phyloP scores from a whole-genome alignment of 2,797 vertebrate genomes.

The Cossypha polioptera region DNA sequence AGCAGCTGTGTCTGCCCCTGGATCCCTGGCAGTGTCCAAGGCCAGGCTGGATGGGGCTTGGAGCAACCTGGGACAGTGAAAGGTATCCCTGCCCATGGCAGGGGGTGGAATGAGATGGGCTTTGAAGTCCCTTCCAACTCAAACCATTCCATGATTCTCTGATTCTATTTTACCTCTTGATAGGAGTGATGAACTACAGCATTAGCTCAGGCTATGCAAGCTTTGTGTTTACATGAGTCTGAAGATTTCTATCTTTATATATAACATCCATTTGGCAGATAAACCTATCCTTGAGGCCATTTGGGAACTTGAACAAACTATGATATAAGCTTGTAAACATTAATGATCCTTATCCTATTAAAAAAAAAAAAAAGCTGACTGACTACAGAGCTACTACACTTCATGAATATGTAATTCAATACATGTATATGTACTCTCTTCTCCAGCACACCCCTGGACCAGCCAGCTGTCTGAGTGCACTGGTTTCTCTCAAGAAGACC shows the following conservation, averaged over 20 bases:
- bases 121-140: background rate
- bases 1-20: background rate
- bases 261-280: background rate
- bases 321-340: background rate
- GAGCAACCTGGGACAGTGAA: rapidly evolving
- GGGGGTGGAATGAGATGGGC: rapidly evolving
- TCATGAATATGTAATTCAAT: background rate
- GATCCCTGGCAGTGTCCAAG: background rate
- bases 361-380: background rate
- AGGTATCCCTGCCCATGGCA: background rate
- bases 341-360: background rate
- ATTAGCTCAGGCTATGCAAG: background rate
- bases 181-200: background rate
- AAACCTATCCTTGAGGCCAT: background rate
- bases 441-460: conserved; percentile 89
- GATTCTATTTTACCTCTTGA: background rate
- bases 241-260: background rate
- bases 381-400: background rate
- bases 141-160: background rate
- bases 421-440: background rate
- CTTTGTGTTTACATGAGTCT: background rate
- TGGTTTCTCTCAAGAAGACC: conserved; percentile 87
- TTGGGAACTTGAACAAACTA: background rate
- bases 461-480: conserved; percentile 85
- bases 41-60: background rate